Conservation (phyloP, 2,797 vertebrate species). For the Tympanoctomys barrerae region DNA sequence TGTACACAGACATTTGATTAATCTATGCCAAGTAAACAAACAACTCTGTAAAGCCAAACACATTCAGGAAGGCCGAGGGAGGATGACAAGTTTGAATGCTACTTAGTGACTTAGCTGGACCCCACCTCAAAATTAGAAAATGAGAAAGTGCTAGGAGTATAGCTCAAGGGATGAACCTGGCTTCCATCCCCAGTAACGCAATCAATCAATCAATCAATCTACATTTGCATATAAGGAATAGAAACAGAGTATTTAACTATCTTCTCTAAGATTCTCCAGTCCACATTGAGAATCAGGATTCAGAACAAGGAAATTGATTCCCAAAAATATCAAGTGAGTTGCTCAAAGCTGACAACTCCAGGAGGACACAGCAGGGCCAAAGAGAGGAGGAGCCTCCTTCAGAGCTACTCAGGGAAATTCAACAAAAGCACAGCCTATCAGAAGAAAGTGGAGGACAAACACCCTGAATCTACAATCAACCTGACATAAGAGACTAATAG, state of each 20-base stretch:
- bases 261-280: constrained; percentile 11
- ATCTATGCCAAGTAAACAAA: neutral
- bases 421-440: too few species aligned
- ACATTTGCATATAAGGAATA: neutral
- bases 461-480: too few species aligned
- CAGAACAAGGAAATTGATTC: neutral
- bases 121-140: neutral
- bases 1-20: neutral
- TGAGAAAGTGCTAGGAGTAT: neutral
- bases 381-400: too few species aligned
- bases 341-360: neutral
- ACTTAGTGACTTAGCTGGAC: neutral
- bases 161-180: neutral
- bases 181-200: too few species aligned
- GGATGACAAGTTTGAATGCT: neutral
- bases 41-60: neutral
- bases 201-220: neutral
- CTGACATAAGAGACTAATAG: too few species aligned
- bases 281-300: neutral
- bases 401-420: too few species aligned
- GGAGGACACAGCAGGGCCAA: too few species aligned
- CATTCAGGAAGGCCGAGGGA: neutral
- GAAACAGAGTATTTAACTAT: neutral
- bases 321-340: neutral
- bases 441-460: too few species aligned